phyloP scores from a whole-genome alignment of 2,888 invertebrate species.

The Drosophila cracens region DNA sequence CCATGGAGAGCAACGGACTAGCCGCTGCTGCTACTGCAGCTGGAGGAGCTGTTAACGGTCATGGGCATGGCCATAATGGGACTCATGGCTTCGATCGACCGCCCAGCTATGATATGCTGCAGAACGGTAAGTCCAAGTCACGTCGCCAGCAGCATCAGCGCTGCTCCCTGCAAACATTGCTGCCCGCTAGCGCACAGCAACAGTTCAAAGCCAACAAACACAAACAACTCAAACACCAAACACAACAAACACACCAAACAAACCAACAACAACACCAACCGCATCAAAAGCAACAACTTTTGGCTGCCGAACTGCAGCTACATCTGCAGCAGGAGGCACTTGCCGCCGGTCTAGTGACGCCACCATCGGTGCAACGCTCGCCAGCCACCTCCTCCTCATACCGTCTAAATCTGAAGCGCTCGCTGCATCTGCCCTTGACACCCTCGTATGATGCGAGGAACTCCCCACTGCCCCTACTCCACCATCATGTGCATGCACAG shows the following conservation, averaged over 20 bases:
- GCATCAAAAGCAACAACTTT: constrained; percentile 71
- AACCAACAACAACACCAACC: constrained; percentile 57
- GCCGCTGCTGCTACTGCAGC: constrained; percentile 62
- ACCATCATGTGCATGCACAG: constrained; percentile 78
- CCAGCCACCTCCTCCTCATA: constrained; percentile 82
- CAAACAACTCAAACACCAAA: constrained; percentile 72
- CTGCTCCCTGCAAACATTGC: constrained; percentile 83
- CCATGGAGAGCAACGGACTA: constrained; percentile 81
- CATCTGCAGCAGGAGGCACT: constrained; percentile 65
- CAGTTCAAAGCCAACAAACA: constrained; percentile 81
- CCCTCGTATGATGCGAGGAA: constrained; percentile 84
- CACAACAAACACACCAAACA: constrained; percentile 44
- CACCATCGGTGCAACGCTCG: constrained; percentile 70
- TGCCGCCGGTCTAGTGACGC: constrained; percentile 69
- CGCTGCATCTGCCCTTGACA: constrained; percentile 84
- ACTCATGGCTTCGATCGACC: constrained; percentile 62
- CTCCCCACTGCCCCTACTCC: constrained; percentile 84
- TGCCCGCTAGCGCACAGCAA: constrained; percentile 81
- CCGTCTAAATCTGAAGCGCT: constrained; percentile 82
- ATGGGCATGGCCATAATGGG: constrained; percentile 38
- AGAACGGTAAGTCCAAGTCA: constrained; percentile 86
- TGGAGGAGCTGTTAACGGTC: constrained; percentile 54
- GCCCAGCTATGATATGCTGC: constrained; percentile 85
- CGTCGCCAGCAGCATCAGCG: constrained; percentile 83
- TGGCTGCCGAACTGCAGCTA: constrained; percentile 69